Base-by-base conservation (phyloP, 2,797 vertebrate species). In the Artibeus jamaicensis region DNA sequence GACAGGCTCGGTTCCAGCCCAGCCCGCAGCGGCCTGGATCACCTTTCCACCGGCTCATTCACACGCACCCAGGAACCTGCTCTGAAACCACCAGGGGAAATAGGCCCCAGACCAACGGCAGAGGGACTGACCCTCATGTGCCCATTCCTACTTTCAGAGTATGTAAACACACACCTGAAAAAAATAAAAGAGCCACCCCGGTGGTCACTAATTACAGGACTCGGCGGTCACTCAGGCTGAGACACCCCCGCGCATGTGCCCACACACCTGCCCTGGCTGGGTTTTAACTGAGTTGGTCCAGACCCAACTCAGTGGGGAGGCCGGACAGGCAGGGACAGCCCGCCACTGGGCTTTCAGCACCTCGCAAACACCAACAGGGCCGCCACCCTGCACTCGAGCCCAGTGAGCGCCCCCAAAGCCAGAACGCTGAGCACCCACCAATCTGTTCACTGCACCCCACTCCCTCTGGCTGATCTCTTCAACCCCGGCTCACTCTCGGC, bases 361-460 rank as follows among this genome's bases (percentile, higher is more conserved):
- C 96, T 67, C 81, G 96, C 97, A 97, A 97, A 62, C 26, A 93
- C 94, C 95, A 97, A 84, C 94, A 96, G 94, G 97, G 96, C 95
- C 95, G 95, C 95, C 94, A 34, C 5, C 48, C 48, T 42, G 39
- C 96, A 95, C 91, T 96, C 74, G 93, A 92, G 96, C 97, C 97
- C 98, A 97, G 96, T 89, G 96, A 97, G 39, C 39, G 39, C 39
- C 39, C 39, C 39, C 97, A 98, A 98, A 98, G 98, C 97, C 98
- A 96, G 94, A 98, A 96, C 96, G 88, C 96, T 96, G 97, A 96
- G n/a, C n/a, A 79, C 96, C 96, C 97, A 96, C 85, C 55, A 96
- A 98, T 97, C 96, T 95, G 97, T 96, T 97, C 97, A 94, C 97
- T 94, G 97, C 95, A 90, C 96, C 98, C 97, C 90, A 81, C 95